A percentile compares a stretch with the other conserved stretches of the same genome.
Conservation (phyloP, 1,140 invertebrate species). For the Apis mellifera region Amel_HAv3.1 CM009938.2:7281501-7282000, state of each 20-base stretch:
- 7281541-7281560: too few relatives aligned
- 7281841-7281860: too few relatives aligned
- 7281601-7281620: constrained; percentile 11
- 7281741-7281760: too few relatives aligned
- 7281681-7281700: not conserved
- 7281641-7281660: not conserved
- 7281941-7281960: not conserved
- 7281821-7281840: not conserved
- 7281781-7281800: not conserved
- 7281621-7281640: not conserved
- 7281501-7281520: not conserved
- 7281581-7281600: not conserved
- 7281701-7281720: not conserved
- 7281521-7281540: not conserved
- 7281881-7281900: not conserved
- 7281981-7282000: not conserved
- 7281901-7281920: not conserved
- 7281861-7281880: not conserved
- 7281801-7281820: not conserved
- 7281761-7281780: not conserved
- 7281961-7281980: not conserved
- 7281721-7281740: too few relatives aligned
- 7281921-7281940: too few relatives aligned
- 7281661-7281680: not conserved
- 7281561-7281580: not conserved